Evolutionary conservation across 2,888 invertebrate species (phyloP), one percentile per base, ranked within the genome.

Genomic region (Sphaerophoria rueppellii): DNA sequence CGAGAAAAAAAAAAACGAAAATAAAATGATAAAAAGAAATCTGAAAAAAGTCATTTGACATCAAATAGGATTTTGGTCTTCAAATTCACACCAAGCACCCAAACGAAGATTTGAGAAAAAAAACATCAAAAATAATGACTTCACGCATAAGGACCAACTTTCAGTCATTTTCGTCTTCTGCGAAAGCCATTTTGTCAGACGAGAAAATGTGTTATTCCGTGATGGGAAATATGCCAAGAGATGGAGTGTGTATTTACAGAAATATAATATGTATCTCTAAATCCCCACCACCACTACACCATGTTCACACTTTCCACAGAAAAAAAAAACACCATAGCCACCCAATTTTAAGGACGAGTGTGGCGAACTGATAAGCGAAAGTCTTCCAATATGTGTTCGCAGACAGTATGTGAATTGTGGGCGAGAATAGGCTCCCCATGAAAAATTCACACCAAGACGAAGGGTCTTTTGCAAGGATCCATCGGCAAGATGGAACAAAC

Each of bases 361-460:
- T 85, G 81, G 80, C 81, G 85, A 81, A 65, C 85, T 85, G 85
- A 85, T 85, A 85, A 85, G 85, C 72, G 55, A 85, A 85, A 85
- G 89, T 67, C 88, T 88, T 88, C 88, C 91, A 91, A 90, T 91
- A 91, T 91, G 91, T 91, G 91, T 91, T 91, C 89, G 89, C 86
- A 58, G 87, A 87, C 87, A 87, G 88, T 88, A 88, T 89, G 89
- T 54, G 63, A 40, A 50, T 50, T 50, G 35, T 48, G 48, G 35
- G 50, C 50, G 65, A 69, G 71, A 77, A 85, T 85, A 85, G 85
- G 85, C 73, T 85, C 85, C 34, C 83, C 72, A 69, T 67, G 37
- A 6, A 6, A 75, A 48, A 78, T 71, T 63, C 24, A 54, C 65
- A 50, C 48, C 16, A 57, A 69, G 71, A 63, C 50, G 67, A 43